Conservation (phyloP, 35 echinoderm and acorn worm genomes). For the Lytechinus variegatus region DNA sequence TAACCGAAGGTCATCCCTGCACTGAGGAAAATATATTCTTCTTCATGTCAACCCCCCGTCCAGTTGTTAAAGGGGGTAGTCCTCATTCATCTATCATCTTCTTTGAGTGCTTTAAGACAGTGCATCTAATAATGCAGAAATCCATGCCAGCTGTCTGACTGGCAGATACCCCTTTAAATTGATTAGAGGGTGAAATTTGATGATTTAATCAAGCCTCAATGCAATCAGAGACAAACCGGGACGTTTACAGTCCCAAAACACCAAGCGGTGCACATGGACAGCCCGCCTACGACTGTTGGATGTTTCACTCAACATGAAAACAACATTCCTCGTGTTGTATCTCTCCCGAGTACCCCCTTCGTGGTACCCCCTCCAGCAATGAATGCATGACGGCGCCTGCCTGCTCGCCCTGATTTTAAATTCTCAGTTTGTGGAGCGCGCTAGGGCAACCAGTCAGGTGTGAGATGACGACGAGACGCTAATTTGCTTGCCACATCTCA, state of each 20-base stretch:
- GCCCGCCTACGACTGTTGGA: background rate
- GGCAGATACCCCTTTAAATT: background rate
- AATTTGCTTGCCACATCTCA: background rate
- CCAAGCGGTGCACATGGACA: background rate
- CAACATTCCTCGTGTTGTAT: background rate
- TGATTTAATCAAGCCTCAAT: background rate
- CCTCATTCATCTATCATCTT: background rate
- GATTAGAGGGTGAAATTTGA: background rate
- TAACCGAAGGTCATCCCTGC: background rate
- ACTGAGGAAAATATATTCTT: background rate
- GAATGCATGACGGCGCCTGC: background rate
- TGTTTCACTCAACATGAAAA: slow-evolving; percentile 4
- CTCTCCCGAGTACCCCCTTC: background rate
- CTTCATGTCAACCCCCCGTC: background rate
- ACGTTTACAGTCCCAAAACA: background rate
- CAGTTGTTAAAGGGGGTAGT: background rate
- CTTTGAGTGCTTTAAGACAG: background rate
- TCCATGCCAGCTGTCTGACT: background rate
- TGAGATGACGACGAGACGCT: background rate
- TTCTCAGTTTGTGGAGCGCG: background rate
- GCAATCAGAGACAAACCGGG: background rate
- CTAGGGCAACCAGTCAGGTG: slow-evolving; percentile 7
- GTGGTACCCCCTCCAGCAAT: background rate
- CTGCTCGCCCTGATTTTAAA: slow-evolving; percentile 10
- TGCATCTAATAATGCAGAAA: background rate